Evolutionary conservation across 2,113 vertebrate genomes (phyloP).

Genomic region (Oenanthe oenanthe): DNA sequence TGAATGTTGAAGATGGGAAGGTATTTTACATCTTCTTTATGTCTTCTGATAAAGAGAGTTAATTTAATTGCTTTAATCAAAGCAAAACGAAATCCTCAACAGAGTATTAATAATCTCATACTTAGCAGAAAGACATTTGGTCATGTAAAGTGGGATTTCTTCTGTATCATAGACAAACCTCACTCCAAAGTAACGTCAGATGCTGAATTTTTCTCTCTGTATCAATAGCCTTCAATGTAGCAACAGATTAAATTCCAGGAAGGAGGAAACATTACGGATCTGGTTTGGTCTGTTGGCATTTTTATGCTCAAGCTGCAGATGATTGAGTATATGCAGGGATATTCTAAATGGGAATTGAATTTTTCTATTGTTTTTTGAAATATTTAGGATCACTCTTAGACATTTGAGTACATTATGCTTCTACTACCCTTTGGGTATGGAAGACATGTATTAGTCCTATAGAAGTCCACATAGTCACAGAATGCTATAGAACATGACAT

Average conservation of each 20-base stretch:
- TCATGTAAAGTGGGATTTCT: background rate
- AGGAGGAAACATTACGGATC: background rate
- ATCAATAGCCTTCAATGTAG: background rate
- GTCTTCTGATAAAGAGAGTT: background rate
- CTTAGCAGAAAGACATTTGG: background rate
- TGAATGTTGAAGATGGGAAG: background rate
- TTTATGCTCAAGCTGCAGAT: background rate
- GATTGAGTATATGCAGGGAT: background rate
- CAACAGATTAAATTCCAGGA: background rate
- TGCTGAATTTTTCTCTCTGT: background rate
- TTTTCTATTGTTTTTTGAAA: background rate
- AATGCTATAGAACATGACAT: background rate
- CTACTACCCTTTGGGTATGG: background rate
- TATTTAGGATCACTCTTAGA: background rate
- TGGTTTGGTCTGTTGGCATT: background rate
- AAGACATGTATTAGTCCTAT: background rate
- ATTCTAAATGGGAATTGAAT: background rate
- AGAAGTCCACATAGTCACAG: background rate
- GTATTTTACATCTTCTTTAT: background rate
- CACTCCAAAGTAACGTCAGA: background rate
- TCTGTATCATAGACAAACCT: background rate
- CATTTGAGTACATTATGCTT: background rate
- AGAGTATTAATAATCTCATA: background rate
- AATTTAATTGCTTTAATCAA: constrained; percentile 16
- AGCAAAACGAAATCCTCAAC: background rate